These are phyloP conservation scores for Calyptommatus sinebrachiatus DNA, from an alignment of 2,113 vertebrate genomes.

Conservation along the genomic window DNA sequence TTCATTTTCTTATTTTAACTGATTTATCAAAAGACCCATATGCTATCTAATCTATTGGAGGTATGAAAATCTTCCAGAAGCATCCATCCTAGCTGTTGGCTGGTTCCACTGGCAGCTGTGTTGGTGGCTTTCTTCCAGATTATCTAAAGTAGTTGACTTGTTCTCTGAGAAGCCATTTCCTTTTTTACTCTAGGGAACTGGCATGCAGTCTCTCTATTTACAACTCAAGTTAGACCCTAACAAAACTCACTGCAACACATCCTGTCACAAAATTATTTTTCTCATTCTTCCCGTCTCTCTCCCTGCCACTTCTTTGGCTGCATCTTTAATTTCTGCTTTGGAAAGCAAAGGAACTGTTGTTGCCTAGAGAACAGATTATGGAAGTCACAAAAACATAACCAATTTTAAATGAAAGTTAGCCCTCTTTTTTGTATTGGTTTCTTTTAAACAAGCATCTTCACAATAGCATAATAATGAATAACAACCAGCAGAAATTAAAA, in stretches of 20 bases:
- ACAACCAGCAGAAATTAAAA: constrained; percentile 26
- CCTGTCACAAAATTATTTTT: constrained; percentile 30
- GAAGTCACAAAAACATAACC: background rate
- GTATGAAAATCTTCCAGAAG: background rate
- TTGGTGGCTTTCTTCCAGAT: constrained; percentile 51
- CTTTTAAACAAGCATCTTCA: background rate
- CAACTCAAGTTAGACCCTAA: constrained; percentile 23
- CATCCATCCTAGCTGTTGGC: constrained; percentile 44
- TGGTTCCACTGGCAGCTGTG: constrained; percentile 38
- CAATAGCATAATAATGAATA: constrained; percentile 21
- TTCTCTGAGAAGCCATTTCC: constrained; percentile 51
- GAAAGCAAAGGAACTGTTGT: background rate
- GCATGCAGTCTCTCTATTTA: constrained; percentile 46
- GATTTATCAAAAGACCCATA: constrained; percentile 34
- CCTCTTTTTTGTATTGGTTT: constrained; percentile 14
- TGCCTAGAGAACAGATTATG: constrained; percentile 2
- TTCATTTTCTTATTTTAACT: background rate
- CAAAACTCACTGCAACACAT: background rate
- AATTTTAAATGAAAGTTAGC: constrained; percentile 26
- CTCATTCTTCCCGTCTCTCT: background rate
- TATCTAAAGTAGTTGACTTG: constrained; percentile 38
- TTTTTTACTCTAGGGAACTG: constrained; percentile 48
- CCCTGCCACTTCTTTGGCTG: constrained; percentile 15
- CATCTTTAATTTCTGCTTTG: constrained; percentile 17
- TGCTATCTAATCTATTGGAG: background rate